Base-by-base conservation (phyloP, 2,888 invertebrate genomes). In the Octonoba sinensis region DNA sequence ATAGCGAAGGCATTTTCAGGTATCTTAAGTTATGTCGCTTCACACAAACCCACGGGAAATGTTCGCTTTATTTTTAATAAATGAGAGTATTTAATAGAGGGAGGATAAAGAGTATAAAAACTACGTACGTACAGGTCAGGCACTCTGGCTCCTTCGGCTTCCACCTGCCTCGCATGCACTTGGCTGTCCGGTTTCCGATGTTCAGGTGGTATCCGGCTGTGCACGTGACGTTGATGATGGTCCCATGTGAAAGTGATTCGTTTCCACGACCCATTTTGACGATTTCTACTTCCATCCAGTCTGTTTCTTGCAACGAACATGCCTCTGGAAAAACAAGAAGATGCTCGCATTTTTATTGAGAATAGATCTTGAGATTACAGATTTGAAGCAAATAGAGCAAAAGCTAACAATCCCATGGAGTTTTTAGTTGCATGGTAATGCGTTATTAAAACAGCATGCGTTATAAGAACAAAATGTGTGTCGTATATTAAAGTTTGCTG, bases 111-210 rank as follows among this genome's bases (percentile, higher is more conserved):
- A 67, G 36, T 15, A 66, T 49, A 71, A 82, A 69, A 56, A 70
- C 73, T 82, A 82, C 82, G 83, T 75, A 90, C 92, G 91, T 90
- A 95, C 95, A 90, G 87, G 95, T 93, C 87, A 92, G 90, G 88
- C 96, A 96, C 86, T 91, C 91, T 0, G 96, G 96, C 85, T 92
- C 93, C 83, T 92, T 92, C 0, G 95, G 95, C 86, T 93, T 93
- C 96, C 96, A 96, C 85, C 93, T 91, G 0, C 96, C 96, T 83
- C 94, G 91, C 3, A 93, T 92, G 87, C 96, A 96, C 86, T 93
- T 93, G 0, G 93, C 93, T 0, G 95, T 94, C 20, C 83, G 70
- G 3, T 92, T 91, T 75, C 92, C 92, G 83, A 94, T 90, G 87
- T 94, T 95, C 3, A 93, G 89, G 15, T 92, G 92, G 86, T 94